Evolutionary conservation across 2,797 vertebrate genomes (phyloP), one percentile per base, ranked within the genome.

Genomic region (Psittacula echo): DNA sequence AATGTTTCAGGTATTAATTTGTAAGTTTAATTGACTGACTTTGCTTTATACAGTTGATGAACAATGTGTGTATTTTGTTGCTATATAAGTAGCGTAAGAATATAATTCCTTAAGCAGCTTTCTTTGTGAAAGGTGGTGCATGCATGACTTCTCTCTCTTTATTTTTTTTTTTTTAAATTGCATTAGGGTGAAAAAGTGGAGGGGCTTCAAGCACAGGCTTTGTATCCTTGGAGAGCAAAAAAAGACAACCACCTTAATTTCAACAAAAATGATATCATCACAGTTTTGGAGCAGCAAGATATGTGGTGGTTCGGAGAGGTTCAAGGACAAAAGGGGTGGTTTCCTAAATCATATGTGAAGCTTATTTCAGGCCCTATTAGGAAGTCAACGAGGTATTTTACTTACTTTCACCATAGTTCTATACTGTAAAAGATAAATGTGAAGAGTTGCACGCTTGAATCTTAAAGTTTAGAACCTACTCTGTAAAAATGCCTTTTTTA

Each of bases 281-380:
- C 99, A 0, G 99, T 99, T 82, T 95, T 99, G 97, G 99, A 99
- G 95, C 99, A 99, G 97, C 99, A 99, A 97, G 99, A 99, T 96
- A 99, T 99, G 99, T 99, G 99, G 99, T 99, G 99, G 99, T 98
- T 99, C 87, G 99, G 99, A 76, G 99, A 99, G 97, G 99, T 99
- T 71, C 99, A 99, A 98, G 98, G 98, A 41, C 99, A 99, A 93
- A 99, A 99, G 98, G 99, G 99, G 91, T 99, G 99, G 99, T 99
- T 99, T 96, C 99, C 99, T 89, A 99, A 99, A 97, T 99, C 99
- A 19, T 99, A 99, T 17, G 99, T 99, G 89, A 99, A 99, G 96
- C 99, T 99, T 94, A 99, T 99, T 97, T 99, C 99, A 5, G 95
- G 98, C 90, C 94, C 98, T 85, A 67, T 98, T 87, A 96, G 98